phyloP scores from a whole-genome alignment of 2,797 vertebrate genomes.

The Artibeus lituratus region DNA sequence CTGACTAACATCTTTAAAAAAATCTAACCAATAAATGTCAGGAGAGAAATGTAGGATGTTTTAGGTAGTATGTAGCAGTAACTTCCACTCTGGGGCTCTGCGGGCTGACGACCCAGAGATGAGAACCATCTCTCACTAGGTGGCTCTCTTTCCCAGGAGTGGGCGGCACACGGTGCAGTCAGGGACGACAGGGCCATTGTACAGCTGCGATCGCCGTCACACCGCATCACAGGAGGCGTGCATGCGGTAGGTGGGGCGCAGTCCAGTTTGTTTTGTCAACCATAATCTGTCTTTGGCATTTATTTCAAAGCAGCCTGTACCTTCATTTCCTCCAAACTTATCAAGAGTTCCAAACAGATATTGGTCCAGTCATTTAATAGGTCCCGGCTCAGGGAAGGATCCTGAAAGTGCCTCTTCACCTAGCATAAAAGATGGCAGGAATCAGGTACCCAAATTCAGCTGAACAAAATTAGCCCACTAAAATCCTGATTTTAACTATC shows the following conservation, averaged over 20 bases:
- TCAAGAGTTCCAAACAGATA: background rate
- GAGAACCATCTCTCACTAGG: slow-evolving; percentile 50
- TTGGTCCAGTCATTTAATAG: background rate
- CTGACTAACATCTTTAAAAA: slow-evolving; percentile 7
- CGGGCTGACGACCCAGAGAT: background rate
- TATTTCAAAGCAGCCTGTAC: background rate
- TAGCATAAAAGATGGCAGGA: background rate
- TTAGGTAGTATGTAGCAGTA: background rate
- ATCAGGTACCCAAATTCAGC: background rate
- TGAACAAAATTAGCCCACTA: background rate
- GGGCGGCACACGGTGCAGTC: background rate
- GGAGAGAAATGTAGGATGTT: background rate
- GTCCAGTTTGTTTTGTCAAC: slow-evolving; percentile 11
- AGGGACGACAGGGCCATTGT: background rate
- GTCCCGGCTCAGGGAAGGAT: background rate
- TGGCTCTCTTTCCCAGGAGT: slow-evolving; percentile 50
- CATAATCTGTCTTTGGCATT: background rate
- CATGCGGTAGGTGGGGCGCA: background rate
- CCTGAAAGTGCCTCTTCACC: background rate
- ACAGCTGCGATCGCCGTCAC: background rate
- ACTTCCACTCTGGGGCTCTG: background rate
- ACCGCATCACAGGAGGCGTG: background rate
- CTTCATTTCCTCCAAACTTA: slow-evolving; percentile 25
- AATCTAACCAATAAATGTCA: background rate
- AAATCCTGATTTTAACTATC: background rate